Evolutionary conservation across 2,797 vertebrate genomes (phyloP).

Genomic region (Myotis myotis): DNA sequence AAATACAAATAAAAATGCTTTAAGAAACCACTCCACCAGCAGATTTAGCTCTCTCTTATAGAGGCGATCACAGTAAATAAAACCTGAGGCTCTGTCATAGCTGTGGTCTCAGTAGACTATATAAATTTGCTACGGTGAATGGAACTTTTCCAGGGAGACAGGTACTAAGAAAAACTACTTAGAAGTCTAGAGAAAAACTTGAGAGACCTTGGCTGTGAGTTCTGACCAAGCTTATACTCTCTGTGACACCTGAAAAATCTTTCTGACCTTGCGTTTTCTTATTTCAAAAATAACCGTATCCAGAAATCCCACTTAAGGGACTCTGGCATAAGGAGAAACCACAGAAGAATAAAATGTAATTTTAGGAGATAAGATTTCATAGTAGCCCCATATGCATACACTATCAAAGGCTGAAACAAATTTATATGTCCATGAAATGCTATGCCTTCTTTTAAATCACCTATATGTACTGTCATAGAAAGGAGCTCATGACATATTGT

Average conservation of each 20-base stretch:
- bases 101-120: neutral
- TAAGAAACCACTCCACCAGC: neutral
- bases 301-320: neutral
- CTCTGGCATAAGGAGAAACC: neutral
- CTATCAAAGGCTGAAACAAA: neutral
- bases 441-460: neutral
- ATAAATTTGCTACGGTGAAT: slow-evolving; percentile 32
- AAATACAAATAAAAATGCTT: slow-evolving; percentile 45
- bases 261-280: slow-evolving; percentile 33
- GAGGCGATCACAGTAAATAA: slow-evolving; percentile 21
- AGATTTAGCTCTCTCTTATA: slow-evolving; percentile 4
- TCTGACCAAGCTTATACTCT: neutral
- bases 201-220: neutral
- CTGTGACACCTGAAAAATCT: slow-evolving; percentile 33
- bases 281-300: slow-evolving; percentile 34
- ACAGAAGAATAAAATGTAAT: neutral
- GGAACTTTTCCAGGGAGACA: slow-evolving; percentile 20
- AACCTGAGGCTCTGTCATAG: slow-evolving; percentile 12
- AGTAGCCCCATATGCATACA: neutral
- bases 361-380: neutral
- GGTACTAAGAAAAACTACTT: slow-evolving; percentile 11
- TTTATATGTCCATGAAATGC: neutral
- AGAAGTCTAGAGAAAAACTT: neutral
- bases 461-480: neutral
- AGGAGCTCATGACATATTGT: neutral